Conservation (phyloP, 1,140 invertebrate species). For the Sminthurinus signatus region DNA sequence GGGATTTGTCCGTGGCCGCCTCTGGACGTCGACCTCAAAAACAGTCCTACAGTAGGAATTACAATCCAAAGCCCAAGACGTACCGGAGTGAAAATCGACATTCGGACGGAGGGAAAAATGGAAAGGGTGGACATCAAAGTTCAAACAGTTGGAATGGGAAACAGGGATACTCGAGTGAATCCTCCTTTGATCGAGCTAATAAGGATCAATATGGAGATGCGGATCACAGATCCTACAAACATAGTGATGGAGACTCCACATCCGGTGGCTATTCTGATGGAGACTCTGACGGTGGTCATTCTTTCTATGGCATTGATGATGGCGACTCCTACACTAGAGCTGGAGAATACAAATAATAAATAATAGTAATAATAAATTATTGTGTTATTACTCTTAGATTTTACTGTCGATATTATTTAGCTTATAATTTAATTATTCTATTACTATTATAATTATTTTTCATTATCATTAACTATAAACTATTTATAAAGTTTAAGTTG, state of each 20-base stretch:
- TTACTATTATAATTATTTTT: too few species aligned
- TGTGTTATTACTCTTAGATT: too few species aligned
- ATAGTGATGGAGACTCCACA: background rate
- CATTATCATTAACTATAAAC: too few species aligned
- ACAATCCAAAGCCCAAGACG: background rate
- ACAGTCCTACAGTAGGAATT: constrained; percentile 13
- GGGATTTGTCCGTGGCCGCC: background rate
- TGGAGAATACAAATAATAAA: background rate
- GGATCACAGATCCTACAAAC: constrained; percentile 4
- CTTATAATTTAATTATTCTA: too few species aligned
- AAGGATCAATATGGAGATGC: constrained; percentile 4
- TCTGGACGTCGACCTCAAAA: background rate
- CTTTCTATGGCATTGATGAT: background rate
- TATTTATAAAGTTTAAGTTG: too few species aligned
- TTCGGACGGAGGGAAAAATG: constrained; percentile 9
- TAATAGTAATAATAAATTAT: too few species aligned
- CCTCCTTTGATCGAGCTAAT: constrained; percentile 7
- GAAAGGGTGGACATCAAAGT: constrained; percentile 8
- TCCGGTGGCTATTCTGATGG: background rate
- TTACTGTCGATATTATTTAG: too few species aligned
- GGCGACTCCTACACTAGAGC: background rate
- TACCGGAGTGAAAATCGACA: constrained; percentile 3
- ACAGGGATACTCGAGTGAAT: background rate
- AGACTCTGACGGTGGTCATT: background rate
- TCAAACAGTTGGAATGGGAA: background rate